phyloP scores from a whole-genome alignment of 1,140 invertebrate species.

The Pogonomyrmex barbatus region DNA sequence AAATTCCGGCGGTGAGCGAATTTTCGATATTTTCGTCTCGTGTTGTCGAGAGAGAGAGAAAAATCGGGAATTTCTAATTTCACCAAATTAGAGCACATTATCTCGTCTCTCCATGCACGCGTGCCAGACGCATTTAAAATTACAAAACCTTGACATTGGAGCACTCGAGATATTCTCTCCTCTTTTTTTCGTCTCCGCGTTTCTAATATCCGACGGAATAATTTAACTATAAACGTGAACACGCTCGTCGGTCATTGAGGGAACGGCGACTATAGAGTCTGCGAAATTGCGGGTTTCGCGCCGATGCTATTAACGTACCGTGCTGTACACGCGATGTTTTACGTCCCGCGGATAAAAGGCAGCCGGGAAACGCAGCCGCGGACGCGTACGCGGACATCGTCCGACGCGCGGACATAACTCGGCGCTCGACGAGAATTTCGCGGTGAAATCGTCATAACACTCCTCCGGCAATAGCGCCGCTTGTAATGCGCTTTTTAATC shows the following conservation, averaged over 20 bases:
- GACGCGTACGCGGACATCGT: slow-evolving; percentile 48
- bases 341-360: slow-evolving; percentile 48
- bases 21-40: background rate
- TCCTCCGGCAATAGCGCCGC: slow-evolving; percentile 54
- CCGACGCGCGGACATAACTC: slow-evolving; percentile 48
- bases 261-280: background rate
- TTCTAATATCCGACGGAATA: background rate
- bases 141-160: background rate
- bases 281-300: slow-evolving; percentile 2
- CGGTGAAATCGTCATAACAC: slow-evolving; percentile 64
- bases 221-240: slow-evolving; percentile 2
- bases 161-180: background rate
- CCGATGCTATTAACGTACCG: slow-evolving; percentile 46
- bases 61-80: background rate
- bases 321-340: slow-evolving; percentile 60
- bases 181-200: background rate
- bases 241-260: background rate
- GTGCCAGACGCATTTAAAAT: background rate
- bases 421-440: slow-evolving; percentile 52
- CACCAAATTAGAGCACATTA: no score
- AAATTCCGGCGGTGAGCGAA: background rate
- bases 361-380: background rate
- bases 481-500: slow-evolving; percentile 63
- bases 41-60: background rate
- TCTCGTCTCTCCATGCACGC: no score